Percentiles rank a stretch among this genome's conserved stretches.
phyloP scores from a whole-genome alignment of 2,113 vertebrate genomes.

The Apeltes quadracus region DNA sequence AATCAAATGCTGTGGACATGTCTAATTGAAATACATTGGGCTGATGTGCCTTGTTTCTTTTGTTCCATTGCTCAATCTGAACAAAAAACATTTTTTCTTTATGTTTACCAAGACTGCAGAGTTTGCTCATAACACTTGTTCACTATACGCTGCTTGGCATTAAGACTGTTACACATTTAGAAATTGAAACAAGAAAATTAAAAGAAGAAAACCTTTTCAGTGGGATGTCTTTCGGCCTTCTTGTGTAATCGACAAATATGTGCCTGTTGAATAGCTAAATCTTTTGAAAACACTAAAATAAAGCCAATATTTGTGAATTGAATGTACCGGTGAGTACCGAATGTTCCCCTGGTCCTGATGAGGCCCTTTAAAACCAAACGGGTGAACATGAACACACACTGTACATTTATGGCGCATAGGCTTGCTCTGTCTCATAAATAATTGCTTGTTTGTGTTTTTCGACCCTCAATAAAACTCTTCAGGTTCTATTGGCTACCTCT shows the following conservation, averaged over 20 bases:
- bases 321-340: background rate
- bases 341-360: slow-evolving; percentile 8
- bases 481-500: slow-evolving; percentile 62
- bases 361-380: slow-evolving; percentile 29
- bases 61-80: slow-evolving; percentile 7
- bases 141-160: background rate
- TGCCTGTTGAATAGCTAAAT: background rate
- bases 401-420: slow-evolving; percentile 42
- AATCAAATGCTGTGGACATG: background rate
- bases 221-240: background rate
- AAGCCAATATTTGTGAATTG: background rate
- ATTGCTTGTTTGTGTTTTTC: slow-evolving; percentile 73
- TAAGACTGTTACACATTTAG: slow-evolving; percentile 1
- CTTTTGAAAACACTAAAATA: slow-evolving; percentile 19
- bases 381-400: slow-evolving; percentile 46
- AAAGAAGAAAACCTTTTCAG: background rate
- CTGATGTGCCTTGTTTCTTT: background rate
- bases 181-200: background rate
- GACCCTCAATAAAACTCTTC: slow-evolving; percentile 61
- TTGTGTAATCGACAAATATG: background rate
- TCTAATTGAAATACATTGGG: background rate
- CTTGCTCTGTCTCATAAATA: slow-evolving; percentile 65
- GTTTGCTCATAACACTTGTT: background rate
- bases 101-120: background rate
- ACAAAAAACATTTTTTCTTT: background rate